These are phyloP conservation scores for Sminthurinus aureus DNA, from an alignment of 2,888 invertebrate species.

Conservation along the genomic window DNA sequence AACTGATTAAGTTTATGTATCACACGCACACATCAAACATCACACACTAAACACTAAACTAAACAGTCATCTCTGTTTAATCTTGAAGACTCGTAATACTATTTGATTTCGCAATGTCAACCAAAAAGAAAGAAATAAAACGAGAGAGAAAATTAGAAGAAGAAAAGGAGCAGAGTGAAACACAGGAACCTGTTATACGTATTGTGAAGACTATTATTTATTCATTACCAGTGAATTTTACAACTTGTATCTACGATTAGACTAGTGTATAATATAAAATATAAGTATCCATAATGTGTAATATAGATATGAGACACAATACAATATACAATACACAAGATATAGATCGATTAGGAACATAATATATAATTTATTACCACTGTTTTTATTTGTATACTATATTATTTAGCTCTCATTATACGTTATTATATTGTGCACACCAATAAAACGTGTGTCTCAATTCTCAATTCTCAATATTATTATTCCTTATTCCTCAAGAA, in stretches of 20 bases:
- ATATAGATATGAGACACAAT: background rate
- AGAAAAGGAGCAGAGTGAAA: background rate
- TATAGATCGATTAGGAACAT: too few relatives aligned
- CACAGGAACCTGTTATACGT: conserved; percentile 39
- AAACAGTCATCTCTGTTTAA: background rate
- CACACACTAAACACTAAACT: background rate
- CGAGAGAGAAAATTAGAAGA: background rate
- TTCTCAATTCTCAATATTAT: too few relatives aligned
- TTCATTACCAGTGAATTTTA: conserved; percentile 4
- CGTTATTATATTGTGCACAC: too few relatives aligned
- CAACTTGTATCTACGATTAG: background rate
- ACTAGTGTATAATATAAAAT: background rate
- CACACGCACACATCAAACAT: too few relatives aligned
- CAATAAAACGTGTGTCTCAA: too few relatives aligned
- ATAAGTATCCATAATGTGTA: background rate
- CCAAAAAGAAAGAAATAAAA: background rate
- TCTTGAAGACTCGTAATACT: background rate
- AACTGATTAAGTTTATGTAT: too few relatives aligned
- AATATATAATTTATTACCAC: background rate
- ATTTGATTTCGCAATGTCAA: conserved; percentile 1
- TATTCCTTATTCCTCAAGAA: too few relatives aligned
- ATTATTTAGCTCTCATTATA: too few relatives aligned
- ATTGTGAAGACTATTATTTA: conserved; percentile 33
- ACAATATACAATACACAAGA: too few relatives aligned
- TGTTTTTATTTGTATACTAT: background rate